These are phyloP conservation scores for mouse (Mus musculus) DNA, from an alignment of 2,113 vertebrate genomes.

Conservation along the genomic window GRCm39 chr3:33535001-33535500, in stretches of 20 bases:
- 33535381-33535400: neutral
- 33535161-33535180: slow-evolving; percentile 28
- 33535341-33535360: neutral
- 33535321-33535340: neutral
- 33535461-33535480: neutral
- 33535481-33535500: neutral
- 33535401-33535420: neutral
- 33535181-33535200: neutral
- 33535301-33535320: neutral
- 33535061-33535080: neutral
- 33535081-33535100: neutral
- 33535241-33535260: slow-evolving; percentile 14
- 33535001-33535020: neutral
- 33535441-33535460: neutral
- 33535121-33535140: neutral
- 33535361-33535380: neutral
- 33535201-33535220: slow-evolving; percentile 24
- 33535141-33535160: neutral
- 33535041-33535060: neutral
- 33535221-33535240: slow-evolving; percentile 25
- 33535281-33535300: neutral
- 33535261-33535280: neutral
- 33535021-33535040: neutral
- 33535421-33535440: neutral
- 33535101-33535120: neutral